Percentiles rank a stretch among this genome's conserved stretches.
phyloP scores from a whole-genome alignment of 2,888 invertebrate species.

The Drosophila atroscutellata region DNA sequence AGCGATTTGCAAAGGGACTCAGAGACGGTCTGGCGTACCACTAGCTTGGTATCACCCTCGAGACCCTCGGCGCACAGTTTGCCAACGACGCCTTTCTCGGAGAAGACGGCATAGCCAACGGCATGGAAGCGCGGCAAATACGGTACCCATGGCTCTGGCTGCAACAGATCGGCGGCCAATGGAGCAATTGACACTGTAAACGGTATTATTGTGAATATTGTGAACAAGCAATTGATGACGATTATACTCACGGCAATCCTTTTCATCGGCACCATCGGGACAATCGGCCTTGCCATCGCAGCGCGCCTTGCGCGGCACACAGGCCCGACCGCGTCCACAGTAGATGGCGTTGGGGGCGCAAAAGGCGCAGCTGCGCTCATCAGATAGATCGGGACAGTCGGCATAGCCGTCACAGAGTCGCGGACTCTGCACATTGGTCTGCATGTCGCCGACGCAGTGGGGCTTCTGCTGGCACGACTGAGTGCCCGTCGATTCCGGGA shows the following conservation, averaged over 20 bases:
- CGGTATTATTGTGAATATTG: background rate
- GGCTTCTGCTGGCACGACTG: slow-evolving; percentile 92
- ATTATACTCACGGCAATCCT: slow-evolving; percentile 91
- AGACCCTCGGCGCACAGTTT: slow-evolving; percentile 93
- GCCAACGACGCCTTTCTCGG: slow-evolving; percentile 92
- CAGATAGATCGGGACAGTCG: slow-evolving; percentile 93
- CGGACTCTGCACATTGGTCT: slow-evolving; percentile 90
- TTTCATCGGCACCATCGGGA: slow-evolving; percentile 94
- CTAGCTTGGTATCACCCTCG: slow-evolving; percentile 86
- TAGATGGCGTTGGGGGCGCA: slow-evolving; percentile 90
- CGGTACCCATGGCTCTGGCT: slow-evolving; percentile 88
- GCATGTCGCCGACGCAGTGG: slow-evolving; percentile 91
- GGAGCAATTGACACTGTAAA: slow-evolving; percentile 90
- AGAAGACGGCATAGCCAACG: slow-evolving; percentile 93
- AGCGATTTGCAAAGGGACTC: slow-evolving; percentile 91
- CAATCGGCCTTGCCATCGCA: slow-evolving; percentile 95
- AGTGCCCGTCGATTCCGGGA: slow-evolving; percentile 91
- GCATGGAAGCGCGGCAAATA: slow-evolving; percentile 89
- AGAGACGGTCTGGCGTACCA: slow-evolving; percentile 88
- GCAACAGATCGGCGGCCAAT: slow-evolving; percentile 88
- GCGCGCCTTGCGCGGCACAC: slow-evolving; percentile 89
- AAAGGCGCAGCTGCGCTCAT: slow-evolving; percentile 92
- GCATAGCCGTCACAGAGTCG: slow-evolving; percentile 94
- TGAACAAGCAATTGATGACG: slow-evolving; percentile 88
- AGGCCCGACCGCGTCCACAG: slow-evolving; percentile 91